These are phyloP conservation scores for Aplidium turbinatum DNA, from an alignment of 23 tunicate species.

Conservation along the genomic window DNA sequence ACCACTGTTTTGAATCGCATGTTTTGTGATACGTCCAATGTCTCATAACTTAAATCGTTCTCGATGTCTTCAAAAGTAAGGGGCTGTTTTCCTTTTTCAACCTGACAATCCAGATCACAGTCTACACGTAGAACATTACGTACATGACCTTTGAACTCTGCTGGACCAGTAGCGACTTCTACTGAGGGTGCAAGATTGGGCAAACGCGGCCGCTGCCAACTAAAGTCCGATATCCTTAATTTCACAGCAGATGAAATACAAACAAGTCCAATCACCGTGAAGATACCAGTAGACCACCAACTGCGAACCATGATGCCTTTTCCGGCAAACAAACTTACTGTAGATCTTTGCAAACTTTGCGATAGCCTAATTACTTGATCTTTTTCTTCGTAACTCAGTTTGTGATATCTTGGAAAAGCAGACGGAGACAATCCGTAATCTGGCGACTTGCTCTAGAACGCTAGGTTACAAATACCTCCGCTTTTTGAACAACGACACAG, in stretches of 20 bases:
- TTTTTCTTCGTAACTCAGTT: too few species aligned
- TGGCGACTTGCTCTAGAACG: too few species aligned
- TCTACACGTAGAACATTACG: conserved; percentile 29
- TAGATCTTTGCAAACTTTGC: too few species aligned
- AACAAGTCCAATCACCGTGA: too few species aligned
- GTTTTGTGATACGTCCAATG: conserved; percentile 46
- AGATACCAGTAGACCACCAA: too few species aligned
- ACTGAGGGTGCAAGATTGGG: conserved; percentile 44
- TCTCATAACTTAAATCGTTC: conserved; percentile 66
- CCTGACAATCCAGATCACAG: conserved; percentile 74
- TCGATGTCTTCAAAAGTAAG: conserved; percentile 37
- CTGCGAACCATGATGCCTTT: too few species aligned
- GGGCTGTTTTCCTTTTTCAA: conserved; percentile 35
- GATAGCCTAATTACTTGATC: too few species aligned
- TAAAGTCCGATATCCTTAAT: conserved; percentile 26
- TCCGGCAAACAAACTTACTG: too few species aligned
- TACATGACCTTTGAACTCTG: conserved; percentile 73
- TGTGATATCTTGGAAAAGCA: too few species aligned
- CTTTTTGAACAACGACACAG: too few species aligned
- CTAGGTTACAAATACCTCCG: too few species aligned
- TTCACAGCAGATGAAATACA: not conserved
- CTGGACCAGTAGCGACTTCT: conserved; percentile 46
- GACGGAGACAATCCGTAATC: too few species aligned
- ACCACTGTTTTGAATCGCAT: conserved; percentile 26
- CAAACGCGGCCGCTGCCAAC: conserved; percentile 74